Base-by-base conservation (phyloP, 1,140 invertebrate genomes). In the Pinna nobilis region DNA sequence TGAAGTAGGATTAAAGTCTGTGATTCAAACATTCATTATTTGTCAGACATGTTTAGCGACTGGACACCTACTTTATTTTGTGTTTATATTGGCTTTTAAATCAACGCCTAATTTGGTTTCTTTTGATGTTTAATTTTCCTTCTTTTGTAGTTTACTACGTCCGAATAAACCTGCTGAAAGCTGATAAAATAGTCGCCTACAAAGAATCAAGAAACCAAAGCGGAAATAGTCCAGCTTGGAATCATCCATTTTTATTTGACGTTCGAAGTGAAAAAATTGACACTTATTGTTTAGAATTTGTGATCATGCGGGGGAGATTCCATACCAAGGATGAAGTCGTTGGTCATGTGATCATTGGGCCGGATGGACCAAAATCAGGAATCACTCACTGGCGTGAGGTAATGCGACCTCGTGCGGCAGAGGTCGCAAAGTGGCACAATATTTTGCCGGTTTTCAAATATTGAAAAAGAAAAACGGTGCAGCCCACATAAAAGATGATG, bases 281-380 rank as follows among this genome's bases (percentile, higher is more conserved):
- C 33, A 32, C 57, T 1, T 67, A 74, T 44, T 61, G 64, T 13
- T 28, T 82, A 0, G 79, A 81, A 53, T 77, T 82, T 23, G 25
- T 79, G 15, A 51, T 81, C 28, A 79, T 81, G 74, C 65, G 70
- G 15, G 76, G 74, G 1, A 60, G 44, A 13, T 39, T 59, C 4
- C 69, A 76, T 33, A 76, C 44, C 23, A 71, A 72, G 41, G 71
- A 78, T 50, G 61, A 50, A n/a, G 65, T 76, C 1, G 61, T 82
- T 25, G 81, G 81, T 9, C 79, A 81, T 15, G 77, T 82, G 18
- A 44, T 70, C 1, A 70, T 82, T 25, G 81, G 79, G 35, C 71
- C 70, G 11, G 37, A 65, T 1, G 50, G 60, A 6, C 37, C 64
- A 4, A 63, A 47, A 41, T 53, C 59, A 18, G 81, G 81, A 18